phyloP scores from a whole-genome alignment of 35 echinoderm and acorn worm genomes.

The Apostichopus parvimensis region DNA sequence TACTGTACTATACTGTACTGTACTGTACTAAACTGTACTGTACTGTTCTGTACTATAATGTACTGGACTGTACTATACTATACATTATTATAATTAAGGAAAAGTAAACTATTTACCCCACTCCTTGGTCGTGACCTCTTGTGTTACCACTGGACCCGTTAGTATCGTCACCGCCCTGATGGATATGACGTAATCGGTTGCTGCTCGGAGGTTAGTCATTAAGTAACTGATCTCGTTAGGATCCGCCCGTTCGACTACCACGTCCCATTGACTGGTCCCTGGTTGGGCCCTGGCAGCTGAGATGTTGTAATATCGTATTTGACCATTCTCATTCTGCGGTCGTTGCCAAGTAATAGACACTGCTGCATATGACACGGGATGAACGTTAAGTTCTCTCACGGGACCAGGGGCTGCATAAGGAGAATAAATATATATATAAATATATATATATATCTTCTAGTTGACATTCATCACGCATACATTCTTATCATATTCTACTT shows the following conservation, averaged over 20 bases:
- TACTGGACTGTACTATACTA: too few relatives aligned
- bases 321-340: conserved; percentile 55
- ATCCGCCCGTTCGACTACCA: not conserved
- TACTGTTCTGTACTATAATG: too few relatives aligned
- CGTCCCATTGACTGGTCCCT: not conserved
- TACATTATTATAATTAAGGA: too few relatives aligned
- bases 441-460: too few relatives aligned
- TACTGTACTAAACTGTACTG: too few relatives aligned
- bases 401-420: too few relatives aligned
- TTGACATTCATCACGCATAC: too few relatives aligned
- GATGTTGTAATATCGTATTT: conserved; percentile 49
- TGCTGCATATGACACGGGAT: not conserved
- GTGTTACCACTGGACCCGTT: not conserved
- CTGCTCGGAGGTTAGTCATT: conserved; percentile 41
- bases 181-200: conserved; percentile 62
- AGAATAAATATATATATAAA: too few relatives aligned
- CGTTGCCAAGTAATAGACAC: conserved; percentile 51
- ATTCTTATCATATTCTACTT: too few relatives aligned
- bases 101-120: conserved; percentile 16
- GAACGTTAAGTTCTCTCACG: too few relatives aligned
- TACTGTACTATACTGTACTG: too few relatives aligned
- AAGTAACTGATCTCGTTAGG: not conserved
- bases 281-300: conserved; percentile 10
- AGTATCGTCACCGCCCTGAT: conserved; percentile 38
- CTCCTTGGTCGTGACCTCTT: conserved; percentile 37